Percentiles rank a stretch among this genome's conserved stretches.
phyloP scores from a whole-genome alignment of 1,140 invertebrate species.

The Camponotus pennsylvanicus region DNA sequence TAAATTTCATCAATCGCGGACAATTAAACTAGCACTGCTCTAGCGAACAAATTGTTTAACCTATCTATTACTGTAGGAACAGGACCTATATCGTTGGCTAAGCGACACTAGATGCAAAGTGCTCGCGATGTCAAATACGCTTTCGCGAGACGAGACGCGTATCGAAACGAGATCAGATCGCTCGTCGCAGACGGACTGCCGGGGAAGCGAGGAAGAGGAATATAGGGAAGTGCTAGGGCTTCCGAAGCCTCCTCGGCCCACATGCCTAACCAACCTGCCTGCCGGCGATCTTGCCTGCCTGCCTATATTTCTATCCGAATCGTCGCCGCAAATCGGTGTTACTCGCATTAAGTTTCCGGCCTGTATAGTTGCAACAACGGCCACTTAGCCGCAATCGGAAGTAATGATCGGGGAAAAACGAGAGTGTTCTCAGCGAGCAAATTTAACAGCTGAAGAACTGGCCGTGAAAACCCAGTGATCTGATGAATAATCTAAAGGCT shows the following conservation, averaged over 20 bases:
- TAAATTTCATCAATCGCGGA: background rate
- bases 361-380: constrained; percentile 56
- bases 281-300: constrained; percentile 62
- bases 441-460: constrained; percentile 10
- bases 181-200: constrained; percentile 60
- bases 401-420: constrained; percentile 49
- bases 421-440: background rate
- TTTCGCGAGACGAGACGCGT: constrained; percentile 47
- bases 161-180: constrained; percentile 79
- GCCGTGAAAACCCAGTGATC: background rate
- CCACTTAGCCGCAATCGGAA: constrained; percentile 61
- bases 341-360: constrained; percentile 60
- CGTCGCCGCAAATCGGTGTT: constrained; percentile 75
- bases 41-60: background rate
- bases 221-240: constrained; percentile 80
- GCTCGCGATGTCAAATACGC: constrained; percentile 39
- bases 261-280: constrained; percentile 69
- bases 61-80: background rate
- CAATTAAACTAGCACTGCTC: background rate
- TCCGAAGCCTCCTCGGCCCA: constrained; percentile 79
- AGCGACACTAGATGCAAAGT: background rate
- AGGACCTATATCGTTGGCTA: background rate
- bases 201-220: constrained; percentile 76
- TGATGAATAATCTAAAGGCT: constrained; percentile 4
- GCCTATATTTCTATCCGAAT: constrained; percentile 77